Evolutionary conservation across 2,888 invertebrate species (phyloP), one percentile per base, ranked within the genome.

Genomic region (Lasioglossum morio): DNA sequence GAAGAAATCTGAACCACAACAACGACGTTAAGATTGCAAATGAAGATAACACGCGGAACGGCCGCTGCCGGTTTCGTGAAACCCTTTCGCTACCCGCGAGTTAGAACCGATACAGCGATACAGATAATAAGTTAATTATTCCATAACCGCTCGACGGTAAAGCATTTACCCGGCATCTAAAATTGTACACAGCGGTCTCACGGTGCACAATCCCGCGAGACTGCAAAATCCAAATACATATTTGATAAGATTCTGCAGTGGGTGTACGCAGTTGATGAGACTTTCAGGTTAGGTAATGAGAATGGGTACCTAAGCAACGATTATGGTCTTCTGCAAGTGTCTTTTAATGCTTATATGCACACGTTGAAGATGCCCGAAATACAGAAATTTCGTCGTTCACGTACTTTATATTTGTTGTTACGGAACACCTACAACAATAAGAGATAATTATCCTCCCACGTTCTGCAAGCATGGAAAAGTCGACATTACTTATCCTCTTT

Each of bases 1-100:
- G 48, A 76, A 27, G 66, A 77, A 82, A 85, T 88, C 83, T 89
- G 87, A 90, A 91, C 83, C 87, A 83, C 87, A 89, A 92, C 89
- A 87, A 87, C 87, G 85, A 85, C 79, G 87, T 88, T 87, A 86
- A 84, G 83, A 87, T 88, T 81, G 69, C 79, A 37, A 84, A 77
- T 69, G 77, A 74, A 72, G 86, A 88, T 87, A 86, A 79, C 78
- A n/a, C 16, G 34, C 60, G 19, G 60, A 70, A 72, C 37, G 46
- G 53, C 75, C 46, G 40, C 30, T 53, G n/a, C 46, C 23, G 74
- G 77, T 81, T 79, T 79, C 79, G 66, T 57, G 79, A 72, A 81
- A 53, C 53, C 74, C 23, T 77, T 63, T 53, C 46, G 19, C 76
- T 57, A 12, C 3, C 4, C 23, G 23, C 46, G 76, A 12, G 72